Percentiles rank a stretch among this genome's conserved stretches.
These are phyloP conservation scores for Urocyon cinereoargenteus DNA, from an alignment of 2,797 vertebrate genomes.

Conservation along the genomic window DNA sequence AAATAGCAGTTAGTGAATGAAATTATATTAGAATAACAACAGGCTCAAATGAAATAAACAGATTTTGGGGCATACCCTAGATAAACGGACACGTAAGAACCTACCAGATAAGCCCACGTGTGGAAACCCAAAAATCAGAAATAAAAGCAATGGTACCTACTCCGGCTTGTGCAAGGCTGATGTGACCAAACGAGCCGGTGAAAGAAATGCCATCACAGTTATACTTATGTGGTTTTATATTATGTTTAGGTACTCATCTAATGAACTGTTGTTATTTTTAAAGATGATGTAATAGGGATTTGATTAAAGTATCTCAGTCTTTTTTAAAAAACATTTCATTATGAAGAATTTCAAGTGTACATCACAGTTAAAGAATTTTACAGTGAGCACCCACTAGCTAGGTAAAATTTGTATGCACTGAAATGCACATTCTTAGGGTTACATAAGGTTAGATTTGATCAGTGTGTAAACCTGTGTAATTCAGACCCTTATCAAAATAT, in stretches of 20 bases:
- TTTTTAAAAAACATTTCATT: neutral
- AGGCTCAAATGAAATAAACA: neutral
- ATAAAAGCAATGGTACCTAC: neutral
- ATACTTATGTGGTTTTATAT: neutral
- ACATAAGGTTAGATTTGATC: neutral
- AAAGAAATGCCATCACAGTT: neutral
- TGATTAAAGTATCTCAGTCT: slow-evolving; percentile 13
- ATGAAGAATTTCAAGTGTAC: neutral
- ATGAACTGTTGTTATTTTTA: neutral
- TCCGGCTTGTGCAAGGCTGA: neutral
- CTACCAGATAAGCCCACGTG: neutral
- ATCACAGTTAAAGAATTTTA: neutral
- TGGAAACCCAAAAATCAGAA: neutral
- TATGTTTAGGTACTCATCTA: neutral
- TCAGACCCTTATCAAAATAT: neutral
- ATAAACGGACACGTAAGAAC: neutral
- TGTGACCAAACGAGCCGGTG: neutral
- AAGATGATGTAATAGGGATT: neutral
- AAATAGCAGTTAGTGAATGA: neutral
- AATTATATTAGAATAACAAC: neutral
- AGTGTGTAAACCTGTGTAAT: neutral
- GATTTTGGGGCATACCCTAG: neutral
- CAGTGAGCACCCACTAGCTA: neutral
- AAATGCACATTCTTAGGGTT: neutral
- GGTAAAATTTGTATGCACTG: neutral